Evolutionary conservation across 2,888 invertebrate species (phyloP), one percentile per base, ranked within the genome.

Genomic region (Spatulosminthurus flaviceps): DNA sequence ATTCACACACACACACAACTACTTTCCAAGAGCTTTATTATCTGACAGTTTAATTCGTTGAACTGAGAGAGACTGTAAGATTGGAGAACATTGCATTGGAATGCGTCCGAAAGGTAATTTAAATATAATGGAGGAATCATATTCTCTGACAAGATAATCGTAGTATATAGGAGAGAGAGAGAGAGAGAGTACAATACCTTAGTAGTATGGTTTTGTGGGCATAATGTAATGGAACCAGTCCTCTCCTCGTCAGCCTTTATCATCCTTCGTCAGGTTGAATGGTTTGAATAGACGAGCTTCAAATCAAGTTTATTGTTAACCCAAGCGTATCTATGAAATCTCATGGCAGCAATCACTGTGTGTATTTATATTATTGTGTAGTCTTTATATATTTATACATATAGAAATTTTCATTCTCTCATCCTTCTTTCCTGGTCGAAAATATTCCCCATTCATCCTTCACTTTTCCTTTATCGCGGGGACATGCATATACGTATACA

Each of bases 61-160:
- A 34, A 9, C 22, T 60, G 4, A 60, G 7, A 60, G 16, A 60
- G 22, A 22, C 22, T 16, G 2, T 4, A 60, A 60, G 7, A 22
- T 21, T 16, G 9, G 43, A 13, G 43, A n/a, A n/a, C n/a, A n/a
- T n/a, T n/a, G n/a, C n/a, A n/a, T 16, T 26, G 26, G 24, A 22
- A 4, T n/a, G 34, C 11, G 34, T 28, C 34, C 28, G 69, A 21
- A 69, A 21, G 9, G 69, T 7, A 69, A 69, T 21, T 29, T 26
- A 26, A 29, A 28, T 69, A 69, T 13, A 21, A 67, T 13, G 26
- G 24, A 29, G 69, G 69, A 29, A 69, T 69, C 69, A 69, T 5
- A 69, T 69, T 1, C 24, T 16, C 51, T 69, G 69, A 69, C 69
- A 69, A 28, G 29, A 69, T 69, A 69, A 69, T 69, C 69, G 29